These are phyloP conservation scores for Odontocerum albicorne DNA, from an alignment of 2,888 invertebrate species.

Conservation along the genomic window DNA sequence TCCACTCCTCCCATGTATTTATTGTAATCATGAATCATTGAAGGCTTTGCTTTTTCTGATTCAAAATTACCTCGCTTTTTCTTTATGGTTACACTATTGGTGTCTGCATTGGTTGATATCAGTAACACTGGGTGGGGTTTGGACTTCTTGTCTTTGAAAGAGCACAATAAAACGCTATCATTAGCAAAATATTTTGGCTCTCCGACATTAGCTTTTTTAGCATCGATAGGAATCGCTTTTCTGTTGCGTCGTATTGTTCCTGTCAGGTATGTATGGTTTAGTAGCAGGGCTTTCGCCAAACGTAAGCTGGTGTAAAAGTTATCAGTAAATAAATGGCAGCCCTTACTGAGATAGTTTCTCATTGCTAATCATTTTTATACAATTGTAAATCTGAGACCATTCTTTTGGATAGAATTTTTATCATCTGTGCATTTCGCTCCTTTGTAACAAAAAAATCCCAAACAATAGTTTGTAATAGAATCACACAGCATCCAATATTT, in stretches of 20 bases:
- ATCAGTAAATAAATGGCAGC: constrained; percentile 3
- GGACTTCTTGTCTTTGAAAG: constrained; percentile 7
- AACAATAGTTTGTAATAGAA: constrained; percentile 34
- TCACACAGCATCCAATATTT: constrained; percentile 36
- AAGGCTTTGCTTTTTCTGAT: not conserved
- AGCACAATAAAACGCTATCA: constrained; percentile 11
- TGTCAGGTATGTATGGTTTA: not conserved
- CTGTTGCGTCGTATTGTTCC: not conserved
- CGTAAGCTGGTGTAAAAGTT: not conserved
- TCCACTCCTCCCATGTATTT: constrained; percentile 39
- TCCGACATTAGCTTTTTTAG: constrained; percentile 1
- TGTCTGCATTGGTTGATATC: constrained; percentile 7
- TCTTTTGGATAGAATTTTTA: not conserved
- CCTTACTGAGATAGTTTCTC: constrained; percentile 9
- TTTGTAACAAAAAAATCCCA: constrained; percentile 30
- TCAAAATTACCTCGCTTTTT: constrained; percentile 1
- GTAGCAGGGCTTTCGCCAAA: not conserved
- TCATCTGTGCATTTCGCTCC: constrained; percentile 28
- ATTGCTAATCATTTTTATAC: constrained; percentile 7
- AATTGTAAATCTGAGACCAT: constrained; percentile 4
- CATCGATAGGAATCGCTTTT: no score
- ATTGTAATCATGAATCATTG: constrained; percentile 32
- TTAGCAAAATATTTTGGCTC: constrained; percentile 6
- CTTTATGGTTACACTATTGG: not conserved
- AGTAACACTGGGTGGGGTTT: constrained; percentile 5